A percentile compares a stretch with the other conserved stretches of the same genome.
Conservation (phyloP, 2,888 invertebrate genomes). For the Nemotelus pantherinus region DNA sequence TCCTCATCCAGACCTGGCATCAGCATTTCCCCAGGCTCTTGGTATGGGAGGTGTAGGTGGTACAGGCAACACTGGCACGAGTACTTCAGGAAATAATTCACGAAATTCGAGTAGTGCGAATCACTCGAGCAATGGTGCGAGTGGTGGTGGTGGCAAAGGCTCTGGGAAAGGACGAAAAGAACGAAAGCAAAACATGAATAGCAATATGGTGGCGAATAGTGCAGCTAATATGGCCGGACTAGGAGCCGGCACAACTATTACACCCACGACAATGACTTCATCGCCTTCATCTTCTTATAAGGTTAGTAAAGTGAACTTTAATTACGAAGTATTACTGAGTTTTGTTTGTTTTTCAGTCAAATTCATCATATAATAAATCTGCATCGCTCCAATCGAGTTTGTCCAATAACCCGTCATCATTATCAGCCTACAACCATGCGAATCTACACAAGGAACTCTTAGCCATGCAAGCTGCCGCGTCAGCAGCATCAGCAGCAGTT, state of each 20-base stretch:
- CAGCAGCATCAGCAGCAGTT: slow-evolving; percentile 56
- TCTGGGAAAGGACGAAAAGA: slow-evolving; percentile 61
- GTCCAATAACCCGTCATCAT: slow-evolving; percentile 57
- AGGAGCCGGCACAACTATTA: slow-evolving; percentile 60
- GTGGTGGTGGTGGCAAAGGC: slow-evolving; percentile 60
- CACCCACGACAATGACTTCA: slow-evolving; percentile 57
- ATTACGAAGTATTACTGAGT: not conserved
- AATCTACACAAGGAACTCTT: slow-evolving; percentile 64
- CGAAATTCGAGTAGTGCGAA: slow-evolving; percentile 33
- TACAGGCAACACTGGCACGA: slow-evolving; percentile 57
- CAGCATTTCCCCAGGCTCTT: slow-evolving; percentile 66
- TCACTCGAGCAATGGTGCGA: slow-evolving; percentile 51
- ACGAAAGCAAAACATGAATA: slow-evolving; percentile 62
- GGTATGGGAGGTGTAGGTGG: slow-evolving; percentile 56
- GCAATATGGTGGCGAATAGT: slow-evolving; percentile 55
- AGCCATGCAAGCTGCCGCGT: slow-evolving; percentile 65
- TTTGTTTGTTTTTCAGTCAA: slow-evolving; percentile 54
- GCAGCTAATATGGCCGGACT: slow-evolving; percentile 60
- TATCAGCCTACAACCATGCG: slow-evolving; percentile 63
- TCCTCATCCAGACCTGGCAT: slow-evolving; percentile 72
- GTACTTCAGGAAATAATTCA: slow-evolving; percentile 53
- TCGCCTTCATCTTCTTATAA: slow-evolving; percentile 57
- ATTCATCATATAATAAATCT: slow-evolving; percentile 62
- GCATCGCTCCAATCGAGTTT: slow-evolving; percentile 57
- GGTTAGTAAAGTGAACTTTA: slow-evolving; percentile 52